Base-by-base conservation (phyloP, 2,797 vertebrate genomes). In the Coregonus ussuriensis region DNA sequence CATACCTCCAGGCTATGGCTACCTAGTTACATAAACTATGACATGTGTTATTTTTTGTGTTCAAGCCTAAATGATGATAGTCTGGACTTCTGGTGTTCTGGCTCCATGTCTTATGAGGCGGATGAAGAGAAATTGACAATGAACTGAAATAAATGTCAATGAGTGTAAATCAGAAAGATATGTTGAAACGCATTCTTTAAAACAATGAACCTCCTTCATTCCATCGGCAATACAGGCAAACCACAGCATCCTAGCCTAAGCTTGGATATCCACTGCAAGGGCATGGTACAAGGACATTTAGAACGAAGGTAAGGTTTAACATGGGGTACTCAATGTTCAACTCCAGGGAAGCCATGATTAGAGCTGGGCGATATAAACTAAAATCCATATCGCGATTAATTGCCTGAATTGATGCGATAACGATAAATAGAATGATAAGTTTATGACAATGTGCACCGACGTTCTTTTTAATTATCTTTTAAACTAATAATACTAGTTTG, bases 21-120 rank as follows among this genome's bases (percentile, higher is more conserved):
- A 86, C 77, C 82, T 86, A 87, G 41, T 9, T 47, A 47, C 87
- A 87, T 92, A 92, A 93, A 92, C 91, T 92, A 89, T 93, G 93
- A 89, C 92, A 47, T 47, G 91, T 84, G 83, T 93, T 92, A 91
- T 83, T 91, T 89, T 87, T 25, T 25, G 3, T 11, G 83, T 88
- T 82, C 79, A 77, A 78, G 74, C 89, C 41, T 47, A 47, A 47
- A 47, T 47, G 9, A 13, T 47, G 41, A 47, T 47, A 47, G 41
- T 47, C 41, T 87, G 87, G 89, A 90, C 88, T 86, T 88, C 89
- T 88, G 84, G 82, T 81, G 86, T 73, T 90, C 89, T 87, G 89
- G 89, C 78, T 86, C 77, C 73, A 15, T 9, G 76, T 84, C 77
- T 83, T 83, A 70, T 72, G 87, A 85, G 87, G 72, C 79, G 79